These are phyloP conservation scores for Phymatocera aterrima DNA, from an alignment of 2,888 invertebrate genomes.

Conservation along the genomic window DNA sequence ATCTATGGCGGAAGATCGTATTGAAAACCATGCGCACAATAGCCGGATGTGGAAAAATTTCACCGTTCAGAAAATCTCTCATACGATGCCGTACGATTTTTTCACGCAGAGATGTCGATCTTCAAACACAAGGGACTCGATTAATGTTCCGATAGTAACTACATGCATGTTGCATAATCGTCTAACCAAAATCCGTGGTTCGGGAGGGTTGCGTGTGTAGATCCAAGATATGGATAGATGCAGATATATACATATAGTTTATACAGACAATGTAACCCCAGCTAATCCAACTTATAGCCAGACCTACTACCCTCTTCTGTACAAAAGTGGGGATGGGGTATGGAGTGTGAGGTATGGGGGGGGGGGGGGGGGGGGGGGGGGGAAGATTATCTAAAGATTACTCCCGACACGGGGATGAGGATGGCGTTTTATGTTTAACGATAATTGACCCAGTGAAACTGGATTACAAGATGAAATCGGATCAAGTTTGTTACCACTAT, in stretches of 20 bases:
- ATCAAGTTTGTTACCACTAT: constrained; percentile 33
- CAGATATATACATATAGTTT: background rate
- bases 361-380: background rate
- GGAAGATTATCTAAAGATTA: constrained; percentile 44
- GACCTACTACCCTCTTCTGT: background rate
- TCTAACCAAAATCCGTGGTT: constrained; percentile 12
- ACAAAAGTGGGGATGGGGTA: no score
- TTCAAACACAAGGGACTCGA: no score
- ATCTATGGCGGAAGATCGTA: no score
- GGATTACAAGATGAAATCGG: constrained; percentile 44
- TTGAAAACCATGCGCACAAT: no score
- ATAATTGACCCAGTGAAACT: constrained; percentile 42
- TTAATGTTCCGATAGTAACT: no score
- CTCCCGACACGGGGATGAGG: background rate
- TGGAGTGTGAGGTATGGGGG: no score
- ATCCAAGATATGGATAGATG: background rate
- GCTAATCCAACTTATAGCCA: background rate
- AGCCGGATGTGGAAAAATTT: no score
- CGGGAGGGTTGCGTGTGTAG: background rate
- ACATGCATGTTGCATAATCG: background rate
- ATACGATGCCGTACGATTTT: no score
- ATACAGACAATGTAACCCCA: constrained; percentile 3
- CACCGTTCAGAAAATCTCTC: no score
- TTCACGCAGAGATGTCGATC: background rate
- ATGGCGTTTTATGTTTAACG: constrained; percentile 35